Percentiles rank a stretch among this genome's conserved stretches.
Conservation (phyloP, 1,140 invertebrate species). For the Saccostrea echinata region DNA sequence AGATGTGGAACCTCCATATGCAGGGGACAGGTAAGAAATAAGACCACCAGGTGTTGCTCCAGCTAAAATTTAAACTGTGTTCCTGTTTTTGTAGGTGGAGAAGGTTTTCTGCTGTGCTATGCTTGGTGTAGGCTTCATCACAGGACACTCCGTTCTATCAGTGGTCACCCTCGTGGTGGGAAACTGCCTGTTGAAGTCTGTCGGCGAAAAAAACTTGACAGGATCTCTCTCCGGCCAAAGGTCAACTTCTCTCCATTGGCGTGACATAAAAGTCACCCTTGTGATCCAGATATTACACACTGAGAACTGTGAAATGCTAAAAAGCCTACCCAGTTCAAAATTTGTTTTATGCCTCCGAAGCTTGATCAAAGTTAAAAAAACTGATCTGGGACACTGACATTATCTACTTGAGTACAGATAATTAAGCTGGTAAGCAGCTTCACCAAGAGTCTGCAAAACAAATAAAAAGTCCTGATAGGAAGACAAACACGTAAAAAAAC, state of each 20-base stretch:
- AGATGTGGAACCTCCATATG: slow-evolving; percentile 61
- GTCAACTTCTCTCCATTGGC: slow-evolving; percentile 66
- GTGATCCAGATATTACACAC: slow-evolving; percentile 68
- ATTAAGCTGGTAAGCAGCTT: too few relatives aligned
- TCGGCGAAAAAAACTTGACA: slow-evolving; percentile 63
- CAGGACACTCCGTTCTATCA: slow-evolving; percentile 70
- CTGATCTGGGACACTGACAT: slow-evolving; percentile 42
- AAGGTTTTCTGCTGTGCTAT: slow-evolving; percentile 70
- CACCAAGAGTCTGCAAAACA: too few relatives aligned
- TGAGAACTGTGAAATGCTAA: slow-evolving; percentile 62
- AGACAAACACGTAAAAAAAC: too few relatives aligned
- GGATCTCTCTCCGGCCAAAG: slow-evolving; percentile 67
- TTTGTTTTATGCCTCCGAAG: slow-evolving; percentile 59
- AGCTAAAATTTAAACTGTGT: slow-evolving; percentile 62
- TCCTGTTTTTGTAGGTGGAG: slow-evolving; percentile 71
- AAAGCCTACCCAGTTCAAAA: slow-evolving; percentile 64
- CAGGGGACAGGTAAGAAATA: slow-evolving; percentile 54
- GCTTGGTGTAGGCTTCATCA: slow-evolving; percentile 60
- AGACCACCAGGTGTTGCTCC: slow-evolving; percentile 63
- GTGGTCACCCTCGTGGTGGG: slow-evolving; percentile 69
- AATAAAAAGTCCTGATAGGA: too few relatives aligned
- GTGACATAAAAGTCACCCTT: slow-evolving; percentile 64
- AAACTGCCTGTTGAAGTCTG: slow-evolving; percentile 66
- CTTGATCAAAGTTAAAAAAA: slow-evolving; percentile 69
- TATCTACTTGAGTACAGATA: not conserved